Percentiles rank a stretch among this genome's conserved stretches.
Evolutionary conservation across 2,888 invertebrate species (phyloP).

Genomic region (Eristalinus aeneus): DNA sequence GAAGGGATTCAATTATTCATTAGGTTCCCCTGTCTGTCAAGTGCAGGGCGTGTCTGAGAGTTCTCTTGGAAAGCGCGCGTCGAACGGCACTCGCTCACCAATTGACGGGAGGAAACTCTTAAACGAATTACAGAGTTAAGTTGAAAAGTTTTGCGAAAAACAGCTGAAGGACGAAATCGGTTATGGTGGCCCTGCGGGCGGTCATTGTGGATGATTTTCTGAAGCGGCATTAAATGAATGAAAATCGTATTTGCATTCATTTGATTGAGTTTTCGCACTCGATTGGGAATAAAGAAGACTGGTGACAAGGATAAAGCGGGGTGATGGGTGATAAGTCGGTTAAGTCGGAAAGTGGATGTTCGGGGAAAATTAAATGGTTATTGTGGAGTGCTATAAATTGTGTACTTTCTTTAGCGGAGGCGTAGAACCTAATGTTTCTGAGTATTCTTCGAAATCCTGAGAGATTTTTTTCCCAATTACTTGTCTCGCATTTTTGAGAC

Average conservation of each 20-base stretch:
- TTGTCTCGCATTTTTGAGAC: too few relatives aligned
- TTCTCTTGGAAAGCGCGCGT: background rate
- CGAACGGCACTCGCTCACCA: background rate
- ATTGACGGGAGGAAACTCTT: conserved; percentile 48
- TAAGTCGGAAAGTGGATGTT: too few relatives aligned
- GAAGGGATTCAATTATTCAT: conserved; percentile 54
- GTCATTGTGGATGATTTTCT: background rate
- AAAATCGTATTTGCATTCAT: conserved; percentile 48
- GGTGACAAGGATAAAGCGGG: too few relatives aligned
- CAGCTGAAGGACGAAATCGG: conserved; percentile 9
- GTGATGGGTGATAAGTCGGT: too few relatives aligned
- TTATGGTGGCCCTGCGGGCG: background rate
- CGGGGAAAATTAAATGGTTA: too few relatives aligned
- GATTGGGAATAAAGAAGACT: too few relatives aligned
- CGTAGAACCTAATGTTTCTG: too few relatives aligned
- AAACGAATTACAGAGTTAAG: conserved; percentile 52
- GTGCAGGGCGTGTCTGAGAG: background rate
- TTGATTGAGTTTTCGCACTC: conserved; percentile 59
- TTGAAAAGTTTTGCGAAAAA: conserved; percentile 50
- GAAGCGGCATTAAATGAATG: conserved; percentile 15
- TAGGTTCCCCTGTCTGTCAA: conserved; percentile 1
- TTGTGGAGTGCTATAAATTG: too few relatives aligned
- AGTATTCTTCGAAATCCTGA: too few relatives aligned
- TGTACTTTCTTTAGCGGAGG: too few relatives aligned
- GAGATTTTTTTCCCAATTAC: too few relatives aligned